phyloP scores from a whole-genome alignment of 2,888 invertebrate genomes.

The Taenaris catops region DNA sequence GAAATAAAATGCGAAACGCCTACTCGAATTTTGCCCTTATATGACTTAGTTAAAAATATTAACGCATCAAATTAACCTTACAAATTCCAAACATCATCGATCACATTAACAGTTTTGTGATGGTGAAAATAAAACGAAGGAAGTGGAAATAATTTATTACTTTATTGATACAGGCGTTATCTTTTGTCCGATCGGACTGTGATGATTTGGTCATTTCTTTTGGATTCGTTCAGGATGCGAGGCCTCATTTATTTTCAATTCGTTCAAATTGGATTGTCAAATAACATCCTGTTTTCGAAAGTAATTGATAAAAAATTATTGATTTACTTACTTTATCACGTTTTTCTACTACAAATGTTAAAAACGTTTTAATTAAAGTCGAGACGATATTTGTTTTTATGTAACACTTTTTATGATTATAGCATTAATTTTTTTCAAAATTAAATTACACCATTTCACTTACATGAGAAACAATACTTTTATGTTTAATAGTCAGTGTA shows the following conservation, averaged over 20 bases:
- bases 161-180: constrained; percentile 72
- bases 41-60: constrained; percentile 5
- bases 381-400: too few relatives aligned
- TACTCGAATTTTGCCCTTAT: too few relatives aligned
- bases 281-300: constrained; percentile 22
- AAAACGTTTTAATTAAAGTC: too few relatives aligned
- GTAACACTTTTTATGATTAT: too few relatives aligned
- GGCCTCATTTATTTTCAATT: constrained; percentile 39
- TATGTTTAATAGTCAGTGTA: too few relatives aligned
- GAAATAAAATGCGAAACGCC: too few relatives aligned
- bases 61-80: constrained; percentile 16
- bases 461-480: too few relatives aligned
- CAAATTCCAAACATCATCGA: constrained; percentile 49
- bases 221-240: constrained; percentile 44
- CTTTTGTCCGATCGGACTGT: constrained; percentile 62
- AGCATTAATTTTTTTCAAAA: too few relatives aligned
- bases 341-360: too few relatives aligned
- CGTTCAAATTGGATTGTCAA: constrained; percentile 30
- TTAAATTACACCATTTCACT: too few relatives aligned
- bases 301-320: constrained; percentile 20
- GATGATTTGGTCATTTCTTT: constrained; percentile 56
- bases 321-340: constrained; percentile 11
- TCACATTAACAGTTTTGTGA: constrained; percentile 66
- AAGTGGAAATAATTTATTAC: constrained; percentile 70
- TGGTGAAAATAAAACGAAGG: constrained; percentile 62